phyloP scores from a whole-genome alignment of 2,888 invertebrate genomes.

The Chalcis sispes region DNA sequence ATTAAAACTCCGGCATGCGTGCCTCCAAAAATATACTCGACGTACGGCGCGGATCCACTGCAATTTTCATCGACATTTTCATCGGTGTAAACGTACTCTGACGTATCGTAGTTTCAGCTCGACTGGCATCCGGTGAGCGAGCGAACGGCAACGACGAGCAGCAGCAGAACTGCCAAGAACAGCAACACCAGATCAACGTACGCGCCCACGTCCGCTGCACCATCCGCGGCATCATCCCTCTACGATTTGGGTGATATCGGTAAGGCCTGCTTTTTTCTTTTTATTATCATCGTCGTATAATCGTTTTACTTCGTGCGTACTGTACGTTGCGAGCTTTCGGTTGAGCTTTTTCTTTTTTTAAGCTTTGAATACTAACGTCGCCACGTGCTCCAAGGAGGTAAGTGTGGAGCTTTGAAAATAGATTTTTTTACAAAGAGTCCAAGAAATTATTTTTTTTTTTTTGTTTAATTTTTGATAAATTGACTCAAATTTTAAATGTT shows the following conservation, averaged over 20 bases:
- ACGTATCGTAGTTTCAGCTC: slow-evolving; percentile 61
- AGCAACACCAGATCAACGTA: slow-evolving; percentile 69
- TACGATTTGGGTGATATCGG: slow-evolving; percentile 34
- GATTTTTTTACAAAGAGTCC: no score
- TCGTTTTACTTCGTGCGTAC: no score
- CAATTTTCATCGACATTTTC: slow-evolving; percentile 47
- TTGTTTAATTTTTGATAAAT: no score
- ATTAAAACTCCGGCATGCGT: no score
- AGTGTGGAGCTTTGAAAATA: no score
- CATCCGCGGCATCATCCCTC: neutral
- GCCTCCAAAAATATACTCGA: slow-evolving; percentile 67
- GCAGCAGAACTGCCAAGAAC: slow-evolving; percentile 66
- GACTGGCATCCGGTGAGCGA: slow-evolving; percentile 69
- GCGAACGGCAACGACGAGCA: slow-evolving; percentile 33
- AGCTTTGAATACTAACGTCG: neutral
- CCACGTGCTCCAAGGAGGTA: neutral
- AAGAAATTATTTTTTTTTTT: no score
- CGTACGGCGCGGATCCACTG: slow-evolving; percentile 52
- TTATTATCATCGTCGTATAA: neutral
- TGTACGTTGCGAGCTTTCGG: no score
- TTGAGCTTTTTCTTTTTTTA: no score
- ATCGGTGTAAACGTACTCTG: slow-evolving; percentile 48
- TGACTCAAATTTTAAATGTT: no score
- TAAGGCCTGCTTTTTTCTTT: slow-evolving; percentile 3
- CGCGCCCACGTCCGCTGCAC: slow-evolving; percentile 57